Evolutionary conservation across 2,888 invertebrate genomes (phyloP).

Genomic region (Volucella inanis): DNA sequence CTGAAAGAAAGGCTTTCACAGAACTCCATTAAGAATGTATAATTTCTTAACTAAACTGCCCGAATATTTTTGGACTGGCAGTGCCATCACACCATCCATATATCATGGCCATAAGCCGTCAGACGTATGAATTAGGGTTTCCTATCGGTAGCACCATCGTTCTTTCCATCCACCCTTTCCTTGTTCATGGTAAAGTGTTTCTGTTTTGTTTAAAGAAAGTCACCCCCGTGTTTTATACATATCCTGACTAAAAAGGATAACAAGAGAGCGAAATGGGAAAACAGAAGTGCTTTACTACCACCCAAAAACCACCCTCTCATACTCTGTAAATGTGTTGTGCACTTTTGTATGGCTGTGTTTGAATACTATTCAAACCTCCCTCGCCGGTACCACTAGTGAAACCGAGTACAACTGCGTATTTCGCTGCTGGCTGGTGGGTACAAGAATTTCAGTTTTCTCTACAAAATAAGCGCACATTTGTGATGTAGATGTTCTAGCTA

Average conservation of each 20-base stretch:
- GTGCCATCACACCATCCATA: constrained; percentile 1
- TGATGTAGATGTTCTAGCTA: constrained; percentile 24
- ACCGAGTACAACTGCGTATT: constrained; percentile 57
- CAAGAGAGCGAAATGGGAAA: constrained; percentile 44
- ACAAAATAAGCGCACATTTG: constrained; percentile 29
- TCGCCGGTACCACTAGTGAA: background rate
- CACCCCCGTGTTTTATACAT: constrained; percentile 15
- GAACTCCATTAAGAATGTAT: no score
- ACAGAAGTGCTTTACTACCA: constrained; percentile 66
- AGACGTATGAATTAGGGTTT: constrained; percentile 42
- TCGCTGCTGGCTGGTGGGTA: background rate
- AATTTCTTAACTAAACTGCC: no score
- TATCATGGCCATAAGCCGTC: constrained; percentile 53
- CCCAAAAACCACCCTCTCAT: constrained; percentile 27
- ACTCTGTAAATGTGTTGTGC: constrained; percentile 2
- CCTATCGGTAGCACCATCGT: constrained; percentile 37
- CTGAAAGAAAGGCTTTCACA: no score
- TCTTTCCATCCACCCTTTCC: background rate
- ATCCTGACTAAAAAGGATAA: constrained; percentile 56
- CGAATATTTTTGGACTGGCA: constrained; percentile 27
- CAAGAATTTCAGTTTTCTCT: background rate
- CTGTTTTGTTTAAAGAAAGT: background rate
- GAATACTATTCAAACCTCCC: constrained; percentile 14
- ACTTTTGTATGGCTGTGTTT: constrained; percentile 29
- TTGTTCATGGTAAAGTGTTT: constrained; percentile 13